Evolutionary conservation across 92 coral and sea anemone species (phyloP).

Genomic region (Actinostola sp.): DNA sequence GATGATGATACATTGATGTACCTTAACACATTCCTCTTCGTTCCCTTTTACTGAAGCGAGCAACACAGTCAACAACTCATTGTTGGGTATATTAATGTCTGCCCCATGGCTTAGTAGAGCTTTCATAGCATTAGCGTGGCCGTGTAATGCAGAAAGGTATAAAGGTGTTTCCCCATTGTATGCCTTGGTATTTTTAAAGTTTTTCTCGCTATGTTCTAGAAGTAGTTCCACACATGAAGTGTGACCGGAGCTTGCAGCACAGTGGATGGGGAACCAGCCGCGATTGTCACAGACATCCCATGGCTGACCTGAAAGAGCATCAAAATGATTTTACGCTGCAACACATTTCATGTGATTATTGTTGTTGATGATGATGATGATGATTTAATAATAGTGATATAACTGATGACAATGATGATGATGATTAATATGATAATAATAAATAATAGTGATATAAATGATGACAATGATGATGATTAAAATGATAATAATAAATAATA

Average conservation of each 20-base stretch:
- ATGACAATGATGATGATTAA: too few species aligned
- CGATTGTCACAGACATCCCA: too few species aligned
- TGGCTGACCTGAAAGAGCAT: too few species aligned
- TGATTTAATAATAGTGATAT: too few species aligned
- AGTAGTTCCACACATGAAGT: conserved; percentile 51
- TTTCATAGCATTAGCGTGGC: conserved; percentile 49
- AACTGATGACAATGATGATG: too few species aligned
- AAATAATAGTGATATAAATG: too few species aligned
- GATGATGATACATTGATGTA: conserved; percentile 2
- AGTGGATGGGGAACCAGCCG: too few species aligned
- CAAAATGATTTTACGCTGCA: too few species aligned
- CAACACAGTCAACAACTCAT: conserved; percentile 62
- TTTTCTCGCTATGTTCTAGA: conserved; percentile 35
- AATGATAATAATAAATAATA: too few species aligned
- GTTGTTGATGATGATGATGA: too few species aligned
- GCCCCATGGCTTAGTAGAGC: conserved; percentile 53
- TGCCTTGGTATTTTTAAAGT: conserved; percentile 58
- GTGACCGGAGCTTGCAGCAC: conserved; percentile 74
- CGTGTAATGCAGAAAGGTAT: conserved; percentile 61
- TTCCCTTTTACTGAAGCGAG: conserved; percentile 75
- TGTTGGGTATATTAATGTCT: conserved; percentile 49
- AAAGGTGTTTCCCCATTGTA: conserved; percentile 78
- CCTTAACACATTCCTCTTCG: conserved; percentile 63
- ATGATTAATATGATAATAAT: too few species aligned
- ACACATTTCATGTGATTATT: too few species aligned